phyloP scores from a whole-genome alignment of 1,140 invertebrate genomes.

The Microplitis demolitor region DNA sequence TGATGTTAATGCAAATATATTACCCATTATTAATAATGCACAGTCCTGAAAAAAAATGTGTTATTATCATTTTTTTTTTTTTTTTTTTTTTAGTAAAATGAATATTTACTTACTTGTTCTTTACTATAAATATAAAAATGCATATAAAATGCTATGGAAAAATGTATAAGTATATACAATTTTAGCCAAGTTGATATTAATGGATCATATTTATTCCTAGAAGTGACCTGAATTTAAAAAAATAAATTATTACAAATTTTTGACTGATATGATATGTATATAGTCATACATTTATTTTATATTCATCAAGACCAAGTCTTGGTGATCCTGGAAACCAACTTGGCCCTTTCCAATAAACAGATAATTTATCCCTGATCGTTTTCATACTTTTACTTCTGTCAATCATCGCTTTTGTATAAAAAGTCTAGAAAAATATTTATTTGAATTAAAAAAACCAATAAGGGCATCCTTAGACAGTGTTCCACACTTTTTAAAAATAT shows the following conservation, averaged over 20 bases:
- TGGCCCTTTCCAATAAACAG: slow-evolving; percentile 80
- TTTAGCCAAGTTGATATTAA: slow-evolving; percentile 72
- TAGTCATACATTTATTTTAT: slow-evolving; percentile 76
- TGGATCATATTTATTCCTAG: slow-evolving; percentile 72
- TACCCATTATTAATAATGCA: slow-evolving; percentile 66
- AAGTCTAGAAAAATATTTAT: slow-evolving; percentile 62
- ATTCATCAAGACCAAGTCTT: slow-evolving; percentile 75
- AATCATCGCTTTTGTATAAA: slow-evolving; percentile 73
- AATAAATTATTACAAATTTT: neutral
- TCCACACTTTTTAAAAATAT: neutral
- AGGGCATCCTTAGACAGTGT: too few species aligned
- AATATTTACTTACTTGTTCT: slow-evolving; percentile 64
- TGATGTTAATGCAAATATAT: slow-evolving; percentile 69
- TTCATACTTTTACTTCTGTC: slow-evolving; percentile 65
- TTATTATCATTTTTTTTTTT: slow-evolving; percentile 19
- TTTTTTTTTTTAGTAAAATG: slow-evolving; percentile 9
- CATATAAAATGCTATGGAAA: slow-evolving; percentile 67
- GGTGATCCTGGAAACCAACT: slow-evolving; percentile 86
- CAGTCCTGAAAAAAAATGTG: slow-evolving; percentile 63
- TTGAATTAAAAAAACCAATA: too few species aligned
- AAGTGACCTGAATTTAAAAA: slow-evolving; percentile 62
- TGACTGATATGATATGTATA: slow-evolving; percentile 1
- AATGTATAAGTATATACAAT: slow-evolving; percentile 73
- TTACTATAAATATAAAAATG: slow-evolving; percentile 68
- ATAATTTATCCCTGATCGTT: slow-evolving; percentile 69